Base-by-base conservation (phyloP, 2,797 vertebrate genomes). In the Podarcis lilfordi region DNA sequence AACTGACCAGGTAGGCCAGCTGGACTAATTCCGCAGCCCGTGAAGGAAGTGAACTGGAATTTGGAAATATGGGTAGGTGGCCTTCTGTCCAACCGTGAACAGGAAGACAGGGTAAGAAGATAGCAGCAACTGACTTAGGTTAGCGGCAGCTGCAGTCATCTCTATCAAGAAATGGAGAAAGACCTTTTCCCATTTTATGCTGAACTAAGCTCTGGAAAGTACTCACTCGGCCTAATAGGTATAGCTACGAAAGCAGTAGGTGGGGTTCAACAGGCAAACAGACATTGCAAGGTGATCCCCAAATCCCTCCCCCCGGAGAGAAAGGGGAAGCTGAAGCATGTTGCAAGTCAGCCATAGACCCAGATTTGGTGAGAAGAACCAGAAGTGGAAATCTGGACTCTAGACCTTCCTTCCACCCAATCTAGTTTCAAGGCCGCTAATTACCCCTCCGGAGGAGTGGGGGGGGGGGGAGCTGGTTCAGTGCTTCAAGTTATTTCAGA, bases 401-500 rank as follows among this genome's bases (percentile, higher is more conserved):
- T 29, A 61, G 78, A 85, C 27, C 21, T 76, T 90, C 27, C 21
- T 76, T 90, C 85, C 69, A 81, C 64, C 32, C 61, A 50, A 76
- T 78, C 66, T 59, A 74, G 32, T 80, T 66, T 80, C n/a, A 83
- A 79, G 76, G 37, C 75, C 55, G 29, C 68, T 79, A 35, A 32
- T 82, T 82, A 35, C 25, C 80, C 35, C 79, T 69, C 32, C 79
- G 27, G 32, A 5, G 23, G 19, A 21, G 55, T 2, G 61, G 27
- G 40, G 15, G 66, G 83, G 83, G 55, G 29, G 43, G 8, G 50
- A 78, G 88, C 88, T 89, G 69, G 59, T 89, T 81, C 59, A 85
- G 83, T 81, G 77, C 27, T 81, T 74, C 55, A 80, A 89, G 88
- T 80, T 78, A 72, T 43, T 69, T 84, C 82, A 81, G 83, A 89